Base-by-base conservation (phyloP, 2,888 invertebrate genomes). In the Polyommatus icarus region DNA sequence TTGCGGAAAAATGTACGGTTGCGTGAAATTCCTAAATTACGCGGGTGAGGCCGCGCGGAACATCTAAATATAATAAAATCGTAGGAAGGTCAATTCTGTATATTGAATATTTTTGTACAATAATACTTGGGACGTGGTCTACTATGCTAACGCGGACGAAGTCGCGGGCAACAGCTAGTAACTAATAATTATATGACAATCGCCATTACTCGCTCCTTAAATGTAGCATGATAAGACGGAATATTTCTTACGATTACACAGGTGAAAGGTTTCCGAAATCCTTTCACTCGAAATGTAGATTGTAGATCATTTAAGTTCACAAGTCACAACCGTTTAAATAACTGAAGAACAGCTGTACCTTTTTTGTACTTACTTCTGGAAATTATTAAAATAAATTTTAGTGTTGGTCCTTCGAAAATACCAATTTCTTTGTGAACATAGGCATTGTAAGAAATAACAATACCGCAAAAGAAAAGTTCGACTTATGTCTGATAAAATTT, bases 221-320 rank as follows among this genome's bases (percentile, higher is more conserved):
- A 54, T 20, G 59, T 59, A 59, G 59, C 54, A 18, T 18, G 54
- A 54, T 54, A 18, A 54, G 54, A 54, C 54, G 54, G 1, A 54
- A 54, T 5, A 54, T 5, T 54, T 54, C 24, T 24, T 20, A 18
- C 29, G 29, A 29, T 67, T 67, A 67, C 29, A 67, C 67, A 67
- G 29, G 67, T 67, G 67, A 67, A 67, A 67, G 67, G 67, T 29
- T 10, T 32, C 67, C 67, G 29, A 67, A 67, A 67, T 32, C 67
- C 32, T 32, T 32, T 67, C 29, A 67, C 67, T 67, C 29, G 15
- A 67, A 29, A 32, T 32, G 6, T 29, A 67, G 67, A 29, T 29
- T 32, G 29, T 29, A 6, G 29, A 29, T 29, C 67, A 67, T 67
- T 12, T 24, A 29, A 29, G 12, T 67, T 29, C 15, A 54, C 54